phyloP scores from a whole-genome alignment of 2,797 vertebrate species.

The Orientallactaga sibirica region DNA sequence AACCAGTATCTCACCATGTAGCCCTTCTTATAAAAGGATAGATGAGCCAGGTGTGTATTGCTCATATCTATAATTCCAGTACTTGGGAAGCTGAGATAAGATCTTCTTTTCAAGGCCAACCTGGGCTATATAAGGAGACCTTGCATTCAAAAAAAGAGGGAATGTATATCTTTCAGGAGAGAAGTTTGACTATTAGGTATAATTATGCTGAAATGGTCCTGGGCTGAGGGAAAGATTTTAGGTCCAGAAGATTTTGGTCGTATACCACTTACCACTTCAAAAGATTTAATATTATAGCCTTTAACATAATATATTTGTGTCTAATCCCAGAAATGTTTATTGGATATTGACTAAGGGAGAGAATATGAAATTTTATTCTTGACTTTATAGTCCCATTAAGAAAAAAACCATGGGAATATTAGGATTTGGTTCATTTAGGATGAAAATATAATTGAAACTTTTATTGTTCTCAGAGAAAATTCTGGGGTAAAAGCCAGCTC shows the following conservation, averaged over 20 bases:
- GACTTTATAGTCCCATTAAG: constrained; percentile 38
- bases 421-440: constrained; percentile 64
- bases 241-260: constrained; percentile 20
- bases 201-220: constrained; percentile 30
- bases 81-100: background rate
- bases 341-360: background rate
- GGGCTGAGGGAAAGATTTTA: constrained; percentile 3
- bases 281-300: constrained; percentile 46
- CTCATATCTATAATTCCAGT: background rate
- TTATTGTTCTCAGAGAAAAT: constrained; percentile 71
- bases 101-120: background rate
- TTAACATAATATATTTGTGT: constrained; percentile 33
- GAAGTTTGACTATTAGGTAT: background rate
- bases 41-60: background rate
- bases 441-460: constrained; percentile 69
- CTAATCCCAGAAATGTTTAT: constrained; percentile 18
- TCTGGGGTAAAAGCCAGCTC: constrained; percentile 55
- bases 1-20: too few species aligned
- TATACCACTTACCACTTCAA: background rate
- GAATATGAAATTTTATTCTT: constrained; percentile 54
- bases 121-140: background rate
- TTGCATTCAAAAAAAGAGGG: background rate
- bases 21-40: background rate
- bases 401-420: constrained; percentile 34
- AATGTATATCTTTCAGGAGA: background rate